A percentile compares a stretch with the other conserved stretches of the same genome.
Conservation (phyloP, 2,113 vertebrate genomes). For the Alligator sinensis region DNA sequence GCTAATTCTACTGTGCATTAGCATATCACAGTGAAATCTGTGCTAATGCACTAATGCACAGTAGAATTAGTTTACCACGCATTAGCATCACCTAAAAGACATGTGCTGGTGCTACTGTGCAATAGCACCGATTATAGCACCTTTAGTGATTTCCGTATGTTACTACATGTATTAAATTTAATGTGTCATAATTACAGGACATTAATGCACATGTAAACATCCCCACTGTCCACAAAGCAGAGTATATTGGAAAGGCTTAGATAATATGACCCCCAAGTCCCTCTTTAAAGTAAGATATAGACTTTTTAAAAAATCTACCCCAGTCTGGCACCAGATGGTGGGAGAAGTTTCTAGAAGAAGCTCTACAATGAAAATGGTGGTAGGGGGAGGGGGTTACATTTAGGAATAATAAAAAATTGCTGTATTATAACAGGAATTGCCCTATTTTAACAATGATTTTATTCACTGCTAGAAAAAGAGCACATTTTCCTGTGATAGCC, state of each 20-base stretch:
- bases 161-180: no score
- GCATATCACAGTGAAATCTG: no score
- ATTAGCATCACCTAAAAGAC: no score
- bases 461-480: not conserved
- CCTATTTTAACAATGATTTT: not conserved
- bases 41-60: no score
- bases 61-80: no score
- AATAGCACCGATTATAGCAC: no score
- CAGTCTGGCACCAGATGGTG: not conserved
- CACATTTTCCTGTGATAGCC: not conserved
- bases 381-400: not conserved
- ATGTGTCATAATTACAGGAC: no score
- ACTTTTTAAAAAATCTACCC: not conserved
- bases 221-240: not conserved
- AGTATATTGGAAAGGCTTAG: not conserved
- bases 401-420: not conserved
- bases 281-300: not conserved
- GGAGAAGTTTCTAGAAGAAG: not conserved
- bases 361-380: not conserved
- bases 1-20: no score
- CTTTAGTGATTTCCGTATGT: no score
- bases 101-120: no score
- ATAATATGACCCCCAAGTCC: constrained; percentile 26
- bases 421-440: not conserved
- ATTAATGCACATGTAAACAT: constrained; percentile 9